A percentile compares a stretch with the other conserved stretches of the same genome.
Evolutionary conservation across 2,113 vertebrate species (phyloP).

Genomic region (Catagonus wagneri): DNA sequence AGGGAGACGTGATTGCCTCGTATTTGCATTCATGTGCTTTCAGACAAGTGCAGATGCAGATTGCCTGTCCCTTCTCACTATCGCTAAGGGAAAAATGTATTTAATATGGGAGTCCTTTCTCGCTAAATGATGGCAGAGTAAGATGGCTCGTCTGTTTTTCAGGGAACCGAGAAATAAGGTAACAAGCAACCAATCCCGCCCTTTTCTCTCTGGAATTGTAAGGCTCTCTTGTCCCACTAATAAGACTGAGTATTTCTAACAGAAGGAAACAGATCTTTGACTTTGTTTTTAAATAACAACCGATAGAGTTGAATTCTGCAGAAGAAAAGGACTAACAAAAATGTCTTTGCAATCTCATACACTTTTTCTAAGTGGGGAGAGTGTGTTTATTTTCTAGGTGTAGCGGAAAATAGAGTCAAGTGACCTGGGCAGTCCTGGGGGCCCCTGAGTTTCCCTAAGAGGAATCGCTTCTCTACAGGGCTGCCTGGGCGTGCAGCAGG

Average conservation of each 20-base stretch:
- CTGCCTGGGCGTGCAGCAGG: background rate
- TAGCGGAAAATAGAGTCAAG: background rate
- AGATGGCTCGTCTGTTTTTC: constrained; percentile 54
- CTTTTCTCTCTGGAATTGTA: constrained; percentile 47
- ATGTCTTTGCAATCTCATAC: background rate
- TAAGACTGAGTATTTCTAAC: background rate
- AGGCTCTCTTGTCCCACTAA: constrained; percentile 12
- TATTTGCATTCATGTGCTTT: constrained; percentile 32
- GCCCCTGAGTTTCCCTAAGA: background rate
- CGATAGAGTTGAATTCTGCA: background rate
- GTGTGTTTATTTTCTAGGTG: background rate
- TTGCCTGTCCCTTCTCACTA: constrained; percentile 32
- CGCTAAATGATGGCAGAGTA: constrained; percentile 36
- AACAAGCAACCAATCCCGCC: background rate
- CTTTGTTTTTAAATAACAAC: background rate
- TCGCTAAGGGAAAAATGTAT: background rate
- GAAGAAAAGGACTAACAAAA: background rate
- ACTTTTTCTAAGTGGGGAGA: background rate
- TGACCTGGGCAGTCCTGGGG: background rate
- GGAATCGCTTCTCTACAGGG: background rate
- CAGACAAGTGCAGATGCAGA: constrained; percentile 47
- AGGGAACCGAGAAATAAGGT: constrained; percentile 40
- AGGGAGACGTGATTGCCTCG: background rate
- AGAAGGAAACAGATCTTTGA: background rate
- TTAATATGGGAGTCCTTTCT: constrained; percentile 15